Percentiles rank a stretch among this genome's conserved stretches.
Evolutionary conservation across 2,797 vertebrate genomes (phyloP).

Genomic region (Pteronotus mesoamericanus): DNA sequence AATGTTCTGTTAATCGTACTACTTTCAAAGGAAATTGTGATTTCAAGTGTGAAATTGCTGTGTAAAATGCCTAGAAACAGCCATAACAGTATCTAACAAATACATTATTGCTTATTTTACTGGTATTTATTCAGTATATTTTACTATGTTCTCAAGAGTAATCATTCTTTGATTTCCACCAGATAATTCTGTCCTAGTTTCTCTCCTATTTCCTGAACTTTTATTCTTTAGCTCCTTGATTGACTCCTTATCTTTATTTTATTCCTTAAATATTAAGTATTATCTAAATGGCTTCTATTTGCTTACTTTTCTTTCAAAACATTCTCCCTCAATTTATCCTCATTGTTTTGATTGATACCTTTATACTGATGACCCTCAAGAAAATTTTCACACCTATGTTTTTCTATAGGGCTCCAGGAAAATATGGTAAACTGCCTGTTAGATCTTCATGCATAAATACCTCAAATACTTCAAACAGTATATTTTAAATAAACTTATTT

Average conservation of each 20-base stretch:
- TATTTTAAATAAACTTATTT: background rate
- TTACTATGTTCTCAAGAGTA: background rate
- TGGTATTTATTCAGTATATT: background rate
- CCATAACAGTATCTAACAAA: fast-evolving
- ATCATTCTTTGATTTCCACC: background rate
- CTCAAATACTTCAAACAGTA: background rate
- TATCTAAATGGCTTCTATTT: background rate
- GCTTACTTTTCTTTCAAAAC: background rate
- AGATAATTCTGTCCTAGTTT: background rate
- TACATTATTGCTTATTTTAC: fast-evolving
- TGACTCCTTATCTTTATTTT: background rate
- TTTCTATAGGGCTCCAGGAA: background rate
- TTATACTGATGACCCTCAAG: background rate
- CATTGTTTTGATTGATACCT: background rate
- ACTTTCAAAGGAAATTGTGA: background rate
- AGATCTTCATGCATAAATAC: background rate
- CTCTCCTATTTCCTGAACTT: background rate
- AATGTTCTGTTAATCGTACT: background rate
- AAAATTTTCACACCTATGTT: background rate
- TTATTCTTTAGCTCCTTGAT: background rate
- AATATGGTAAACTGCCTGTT: background rate
- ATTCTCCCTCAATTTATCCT: background rate
- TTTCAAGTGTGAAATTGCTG: background rate
- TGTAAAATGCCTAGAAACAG: background rate
- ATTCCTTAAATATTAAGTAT: background rate